phyloP scores from a whole-genome alignment of 2,113 vertebrate genomes.

The Osmerus mordax region DNA sequence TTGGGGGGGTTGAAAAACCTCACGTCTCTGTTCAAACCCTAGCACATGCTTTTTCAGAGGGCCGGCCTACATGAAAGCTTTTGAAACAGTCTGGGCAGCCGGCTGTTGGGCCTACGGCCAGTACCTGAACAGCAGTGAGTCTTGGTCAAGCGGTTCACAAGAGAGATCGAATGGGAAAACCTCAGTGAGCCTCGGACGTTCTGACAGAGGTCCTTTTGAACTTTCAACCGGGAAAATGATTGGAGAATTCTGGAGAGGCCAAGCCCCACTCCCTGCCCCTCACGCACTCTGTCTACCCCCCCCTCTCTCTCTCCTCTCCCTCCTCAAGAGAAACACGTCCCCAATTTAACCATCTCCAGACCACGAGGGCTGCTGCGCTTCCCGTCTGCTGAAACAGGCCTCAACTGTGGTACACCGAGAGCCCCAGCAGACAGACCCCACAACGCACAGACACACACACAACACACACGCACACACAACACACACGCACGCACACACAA shows the following conservation, averaged over 20 bases:
- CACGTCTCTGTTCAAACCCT: constrained; percentile 27
- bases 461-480: background rate
- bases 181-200: constrained; percentile 37
- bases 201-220: constrained; percentile 33
- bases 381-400: constrained; percentile 23
- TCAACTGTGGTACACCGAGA: constrained; percentile 2
- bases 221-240: constrained; percentile 56
- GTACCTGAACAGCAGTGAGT: constrained; percentile 31
- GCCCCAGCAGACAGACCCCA: constrained; percentile 10
- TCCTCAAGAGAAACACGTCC: constrained; percentile 2
- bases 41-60: constrained; percentile 51
- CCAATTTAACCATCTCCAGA: constrained; percentile 42
- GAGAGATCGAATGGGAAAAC: constrained; percentile 36
- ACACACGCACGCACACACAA: background rate
- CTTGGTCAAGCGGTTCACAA: constrained; percentile 19
- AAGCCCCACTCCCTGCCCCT: background rate
- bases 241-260: background rate
- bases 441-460: background rate
- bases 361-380: constrained; percentile 8
- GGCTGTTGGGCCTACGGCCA: constrained; percentile 19
- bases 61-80: constrained; percentile 39
- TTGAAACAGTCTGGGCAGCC: constrained; percentile 27
- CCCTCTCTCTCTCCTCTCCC: background rate
- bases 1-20: constrained; percentile 14
- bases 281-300: background rate